Base-by-base conservation (phyloP, 2,797 vertebrate genomes). In the Falco berigora region DNA sequence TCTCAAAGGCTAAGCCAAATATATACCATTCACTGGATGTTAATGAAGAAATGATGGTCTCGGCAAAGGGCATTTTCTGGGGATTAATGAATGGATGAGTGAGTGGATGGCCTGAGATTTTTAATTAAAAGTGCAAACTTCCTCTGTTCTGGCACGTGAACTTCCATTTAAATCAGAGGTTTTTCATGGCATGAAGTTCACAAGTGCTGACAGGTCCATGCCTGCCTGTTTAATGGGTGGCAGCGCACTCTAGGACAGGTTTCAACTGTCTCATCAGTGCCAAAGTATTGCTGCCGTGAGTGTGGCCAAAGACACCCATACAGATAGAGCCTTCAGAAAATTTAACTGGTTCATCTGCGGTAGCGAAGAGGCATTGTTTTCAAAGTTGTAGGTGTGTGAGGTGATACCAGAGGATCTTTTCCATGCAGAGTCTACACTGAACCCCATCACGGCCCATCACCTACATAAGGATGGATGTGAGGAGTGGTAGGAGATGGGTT, bases 111-210 rank as follows among this genome's bases (percentile, higher is more conserved):
- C 52, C 58, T 92, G 50, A 94, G 82, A 90, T 89, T 96, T 96
- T 95, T 91, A 96, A 92, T 96, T 95, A 89, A 94, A 97, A 81
- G 59, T 82, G 34, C 79, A 92, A 79, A 8, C 66, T 93, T 75
- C 58, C 30, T 94, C 68, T 96, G 58, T 94, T 93, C 82, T 61
- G 24, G 93, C 63, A 86, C 36, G 56, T 62, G 73, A 90, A 75
- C 72, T 91, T 96, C 47, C 77, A 59, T 91, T 93, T 85, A 86
- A 92, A 89, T 89, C 50, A 96, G 40, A 82, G n/a, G 6, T 42
- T 84, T 95, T 85, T 76, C 28, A 21, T 85, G 52, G n/a, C 32
- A 46, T 56, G 67, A 95, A 90, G 85, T 76, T 89, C 52, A 78
- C 23, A 28, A 25, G 21, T 28, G 66, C 71, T 91, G 83, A 64